Evolutionary conservation across 2,113 vertebrate genomes (phyloP).

Genomic region (Halichoeres trimaculatus): DNA sequence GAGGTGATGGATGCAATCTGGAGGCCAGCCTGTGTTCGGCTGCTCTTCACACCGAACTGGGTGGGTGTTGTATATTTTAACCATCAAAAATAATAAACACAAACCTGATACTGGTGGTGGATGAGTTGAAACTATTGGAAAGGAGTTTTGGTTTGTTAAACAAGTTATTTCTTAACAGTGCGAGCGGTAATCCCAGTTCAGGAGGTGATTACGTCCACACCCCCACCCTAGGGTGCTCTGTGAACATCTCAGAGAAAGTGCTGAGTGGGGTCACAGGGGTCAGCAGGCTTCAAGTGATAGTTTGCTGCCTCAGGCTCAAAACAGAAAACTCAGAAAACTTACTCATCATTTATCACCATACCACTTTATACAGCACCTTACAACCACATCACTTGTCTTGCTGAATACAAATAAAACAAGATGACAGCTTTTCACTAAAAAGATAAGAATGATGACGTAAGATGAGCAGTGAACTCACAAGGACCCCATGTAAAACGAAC

Average conservation of each 20-base stretch:
- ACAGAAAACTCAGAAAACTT: background rate
- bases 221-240: slow-evolving; percentile 10
- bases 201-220: slow-evolving; percentile 46
- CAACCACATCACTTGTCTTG: background rate
- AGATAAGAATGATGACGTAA: background rate
- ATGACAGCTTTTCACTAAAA: background rate
- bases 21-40: background rate
- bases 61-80: slow-evolving; percentile 54
- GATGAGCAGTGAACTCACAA: slow-evolving; percentile 18
- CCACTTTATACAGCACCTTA: background rate
- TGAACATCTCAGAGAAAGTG: slow-evolving; percentile 26
- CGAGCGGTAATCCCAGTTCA: slow-evolving; percentile 37
- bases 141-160: slow-evolving; percentile 44
- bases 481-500: slow-evolving; percentile 13
- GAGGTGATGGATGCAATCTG: slow-evolving; percentile 26
- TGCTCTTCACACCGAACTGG: slow-evolving; percentile 22
- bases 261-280: slow-evolving; percentile 29
- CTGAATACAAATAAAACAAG: background rate
- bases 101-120: slow-evolving; percentile 54
- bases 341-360: background rate
- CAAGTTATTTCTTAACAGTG: slow-evolving; percentile 49
- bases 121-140: slow-evolving; percentile 35
- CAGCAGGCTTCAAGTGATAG: slow-evolving; percentile 17
- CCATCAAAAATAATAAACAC: slow-evolving; percentile 64
- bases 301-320: slow-evolving; percentile 36